These are phyloP conservation scores for Myotis davidii DNA, from an alignment of 2,113 vertebrate species.

Conservation along the genomic window DNA sequence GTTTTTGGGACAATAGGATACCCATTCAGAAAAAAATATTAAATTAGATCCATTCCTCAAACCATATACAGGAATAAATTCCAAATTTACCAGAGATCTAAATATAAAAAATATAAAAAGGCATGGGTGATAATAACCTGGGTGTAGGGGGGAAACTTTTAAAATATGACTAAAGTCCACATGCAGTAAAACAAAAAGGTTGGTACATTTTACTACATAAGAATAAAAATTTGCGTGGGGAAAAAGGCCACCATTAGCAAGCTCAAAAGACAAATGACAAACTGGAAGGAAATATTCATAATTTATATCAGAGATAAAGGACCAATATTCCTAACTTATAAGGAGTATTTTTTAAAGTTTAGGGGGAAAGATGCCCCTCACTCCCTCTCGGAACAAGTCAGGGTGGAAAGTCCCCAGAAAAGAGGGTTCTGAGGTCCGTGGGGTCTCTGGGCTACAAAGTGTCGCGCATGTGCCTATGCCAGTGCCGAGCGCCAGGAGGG, in stretches of 20 bases:
- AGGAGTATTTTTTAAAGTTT: neutral
- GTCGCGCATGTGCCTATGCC: no score
- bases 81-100: neutral
- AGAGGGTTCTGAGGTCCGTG: neutral
- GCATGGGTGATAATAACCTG: neutral
- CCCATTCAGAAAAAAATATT: neutral
- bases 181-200: neutral
- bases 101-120: neutral
- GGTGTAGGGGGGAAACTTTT: neutral
- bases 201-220: neutral
- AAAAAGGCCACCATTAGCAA: neutral
- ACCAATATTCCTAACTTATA: neutral
- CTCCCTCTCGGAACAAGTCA: neutral
- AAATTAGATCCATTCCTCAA: neutral
- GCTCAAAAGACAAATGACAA: neutral
- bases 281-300: neutral
- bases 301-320: neutral
- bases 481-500: neutral
- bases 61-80: neutral
- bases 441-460: neutral
- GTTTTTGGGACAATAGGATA: neutral
- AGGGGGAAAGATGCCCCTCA: neutral
- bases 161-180: neutral
- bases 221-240: neutral
- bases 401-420: no score